A percentile compares a stretch with the other conserved stretches of the same genome.
Evolutionary conservation across 2,797 vertebrate genomes (phyloP).

Genomic region (Callimico goeldii): DNA sequence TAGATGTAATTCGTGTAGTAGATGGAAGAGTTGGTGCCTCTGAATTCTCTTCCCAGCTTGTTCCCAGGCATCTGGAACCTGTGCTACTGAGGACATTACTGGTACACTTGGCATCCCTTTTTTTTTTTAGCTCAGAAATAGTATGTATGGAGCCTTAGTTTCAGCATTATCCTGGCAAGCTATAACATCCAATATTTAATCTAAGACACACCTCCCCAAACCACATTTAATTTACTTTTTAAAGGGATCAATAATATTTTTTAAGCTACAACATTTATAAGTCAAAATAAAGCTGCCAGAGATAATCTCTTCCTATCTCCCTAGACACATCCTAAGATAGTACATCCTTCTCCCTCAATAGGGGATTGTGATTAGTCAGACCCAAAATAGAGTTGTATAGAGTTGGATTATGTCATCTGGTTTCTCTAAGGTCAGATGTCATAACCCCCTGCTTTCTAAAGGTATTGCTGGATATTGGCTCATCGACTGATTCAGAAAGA

Average conservation of each 20-base stretch:
- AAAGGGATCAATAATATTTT: background rate
- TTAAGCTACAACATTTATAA: slow-evolving; percentile 13
- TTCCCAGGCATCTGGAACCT: background rate
- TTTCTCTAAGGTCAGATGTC: slow-evolving; percentile 53
- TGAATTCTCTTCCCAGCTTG: background rate
- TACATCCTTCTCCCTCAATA: background rate
- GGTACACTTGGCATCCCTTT: background rate
- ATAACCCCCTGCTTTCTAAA: slow-evolving; percentile 37
- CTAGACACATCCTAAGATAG: background rate
- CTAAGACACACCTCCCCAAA: background rate
- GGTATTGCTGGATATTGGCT: background rate
- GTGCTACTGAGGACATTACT: background rate
- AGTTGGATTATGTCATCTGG: slow-evolving; percentile 51
- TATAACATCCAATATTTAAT: background rate
- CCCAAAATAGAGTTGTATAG: slow-evolving; percentile 28
- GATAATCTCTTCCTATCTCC: background rate
- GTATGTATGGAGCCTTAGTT: background rate
- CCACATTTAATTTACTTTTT: background rate
- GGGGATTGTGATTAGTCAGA: slow-evolving; percentile 41
- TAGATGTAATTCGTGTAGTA: background rate
- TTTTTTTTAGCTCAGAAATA: background rate
- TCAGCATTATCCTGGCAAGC: background rate
- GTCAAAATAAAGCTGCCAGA: slow-evolving; percentile 27
- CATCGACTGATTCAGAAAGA: slow-evolving; percentile 19
- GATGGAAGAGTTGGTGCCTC: background rate